Base-by-base conservation (phyloP, 2,797 vertebrate genomes). In the Melanotaenia trifasciata region DNA sequence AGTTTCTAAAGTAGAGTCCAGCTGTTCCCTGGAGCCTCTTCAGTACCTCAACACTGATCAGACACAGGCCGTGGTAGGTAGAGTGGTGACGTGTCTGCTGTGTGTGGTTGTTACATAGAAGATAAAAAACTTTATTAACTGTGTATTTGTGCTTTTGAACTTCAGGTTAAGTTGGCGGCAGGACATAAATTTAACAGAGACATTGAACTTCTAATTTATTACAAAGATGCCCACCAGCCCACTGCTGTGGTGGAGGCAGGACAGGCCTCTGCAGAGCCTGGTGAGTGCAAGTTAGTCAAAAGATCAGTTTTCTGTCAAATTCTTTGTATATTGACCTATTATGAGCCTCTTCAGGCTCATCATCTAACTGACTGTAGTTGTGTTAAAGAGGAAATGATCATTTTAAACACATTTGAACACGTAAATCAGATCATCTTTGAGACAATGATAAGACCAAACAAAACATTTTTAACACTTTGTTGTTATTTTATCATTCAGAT, bases 121-220 rank as follows among this genome's bases (percentile, higher is more conserved):
- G 11, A 51, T 61, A 3, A 36, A 68, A 5, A 24, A 11, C 8
- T 51, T 58, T 50, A 60, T 28, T 36, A 6, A 22, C 50, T 22
- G 10, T 9, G 13, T 28, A 16, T 30, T 14, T 36, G 14, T 38
- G 11, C 33, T 9, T 35, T 56, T 38, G 12, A 12, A 38, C 36
- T 38, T 38, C 72, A 96, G 95, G 89, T 96, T 30, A 94, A 91
- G 67, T 84, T 97, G 90, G 87, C 92, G 68, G 80, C 90, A 71
- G 96, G 93, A 79, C 94, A 95, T 81, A 92, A 90, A 79, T 96
- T 96, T 92, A 95, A 97, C 79, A 89, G 86, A 58, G 96, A 96
- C 43, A 89, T 97, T 51, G 94, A 96, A 40, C 80, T 97, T 57
- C 83, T 96, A 83, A 87, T 96, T 62, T 96, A 95, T 32, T 32